Evolutionary conservation across 2,888 invertebrate species (phyloP).

Genomic region (Xylota sylvarum): DNA sequence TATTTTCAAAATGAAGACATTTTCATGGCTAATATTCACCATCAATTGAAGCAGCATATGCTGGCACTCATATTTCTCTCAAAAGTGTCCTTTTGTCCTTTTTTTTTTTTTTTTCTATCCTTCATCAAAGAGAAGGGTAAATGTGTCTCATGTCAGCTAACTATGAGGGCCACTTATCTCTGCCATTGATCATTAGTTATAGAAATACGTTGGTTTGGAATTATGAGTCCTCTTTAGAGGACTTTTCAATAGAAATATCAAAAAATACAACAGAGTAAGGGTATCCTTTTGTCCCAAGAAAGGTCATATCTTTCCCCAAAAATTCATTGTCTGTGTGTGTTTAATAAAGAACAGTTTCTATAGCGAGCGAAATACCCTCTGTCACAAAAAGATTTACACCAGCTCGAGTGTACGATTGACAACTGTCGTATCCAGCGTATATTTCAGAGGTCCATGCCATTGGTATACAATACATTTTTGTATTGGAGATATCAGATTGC

Average conservation of each 20-base stretch:
- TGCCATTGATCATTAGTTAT: constrained; percentile 63
- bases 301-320: constrained; percentile 1
- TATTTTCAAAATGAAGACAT: constrained; percentile 5
- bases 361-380: constrained; percentile 8
- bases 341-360: constrained; percentile 29
- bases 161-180: constrained; percentile 48
- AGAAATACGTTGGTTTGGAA: constrained; percentile 19
- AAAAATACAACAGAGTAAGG: background rate
- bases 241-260: constrained; percentile 59
- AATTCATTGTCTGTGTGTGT: constrained; percentile 2
- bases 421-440: constrained; percentile 22
- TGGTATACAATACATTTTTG: background rate
- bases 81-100: constrained; percentile 22
- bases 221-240: constrained; percentile 39
- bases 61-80: constrained; percentile 27
- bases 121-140: constrained; percentile 17
- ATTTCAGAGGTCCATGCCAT: constrained; percentile 16
- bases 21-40: constrained; percentile 12
- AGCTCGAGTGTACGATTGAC: constrained; percentile 49
- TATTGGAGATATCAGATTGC: constrained; percentile 47
- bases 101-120: background rate
- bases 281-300: constrained; percentile 30
- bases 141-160: constrained; percentile 49
- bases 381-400: constrained; percentile 50
- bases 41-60: constrained; percentile 53